Conservation (phyloP, 2,113 vertebrate genomes). For the Gallinago media region DNA sequence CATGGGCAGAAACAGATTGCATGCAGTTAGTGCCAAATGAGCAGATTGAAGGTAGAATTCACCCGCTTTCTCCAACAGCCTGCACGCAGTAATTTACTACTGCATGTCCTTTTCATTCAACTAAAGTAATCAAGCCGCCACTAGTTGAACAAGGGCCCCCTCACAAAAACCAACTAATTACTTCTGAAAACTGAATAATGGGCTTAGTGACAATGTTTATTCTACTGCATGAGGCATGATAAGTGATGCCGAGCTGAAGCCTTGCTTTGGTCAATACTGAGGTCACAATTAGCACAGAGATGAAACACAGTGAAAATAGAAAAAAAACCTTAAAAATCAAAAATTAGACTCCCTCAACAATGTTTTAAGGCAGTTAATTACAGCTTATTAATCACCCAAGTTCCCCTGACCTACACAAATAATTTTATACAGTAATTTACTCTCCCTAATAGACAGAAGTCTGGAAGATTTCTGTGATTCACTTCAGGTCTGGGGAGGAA, state of each 20-base stretch:
- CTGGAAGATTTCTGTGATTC: not conserved
- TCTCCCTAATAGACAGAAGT: not conserved
- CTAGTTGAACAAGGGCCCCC: not conserved
- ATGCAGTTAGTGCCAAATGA: slow-evolving; percentile 41
- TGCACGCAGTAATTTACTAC: not conserved
- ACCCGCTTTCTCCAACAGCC: not conserved
- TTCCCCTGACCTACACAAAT: not conserved
- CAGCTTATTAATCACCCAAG: not conserved
- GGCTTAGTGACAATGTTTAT: not conserved
- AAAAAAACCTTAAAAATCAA: not conserved
- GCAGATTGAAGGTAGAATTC: not conserved
- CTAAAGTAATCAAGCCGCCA: slow-evolving; percentile 36
- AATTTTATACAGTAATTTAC: not conserved
- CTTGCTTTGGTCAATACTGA: slow-evolving; percentile 29
- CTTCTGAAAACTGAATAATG: slow-evolving; percentile 57
- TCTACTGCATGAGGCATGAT: not conserved
- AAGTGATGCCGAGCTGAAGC: not conserved
- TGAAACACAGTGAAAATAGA: not conserved
- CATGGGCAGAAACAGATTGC: slow-evolving; percentile 37
- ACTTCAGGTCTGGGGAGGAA: not conserved
- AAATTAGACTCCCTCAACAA: not conserved
- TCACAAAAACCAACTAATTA: slow-evolving; percentile 30
- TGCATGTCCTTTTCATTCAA: not conserved
- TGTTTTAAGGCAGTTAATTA: not conserved
- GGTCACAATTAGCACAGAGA: not conserved